Evolutionary conservation across 2,797 vertebrate genomes (phyloP).

Genomic region (Falco peregrinus): DNA sequence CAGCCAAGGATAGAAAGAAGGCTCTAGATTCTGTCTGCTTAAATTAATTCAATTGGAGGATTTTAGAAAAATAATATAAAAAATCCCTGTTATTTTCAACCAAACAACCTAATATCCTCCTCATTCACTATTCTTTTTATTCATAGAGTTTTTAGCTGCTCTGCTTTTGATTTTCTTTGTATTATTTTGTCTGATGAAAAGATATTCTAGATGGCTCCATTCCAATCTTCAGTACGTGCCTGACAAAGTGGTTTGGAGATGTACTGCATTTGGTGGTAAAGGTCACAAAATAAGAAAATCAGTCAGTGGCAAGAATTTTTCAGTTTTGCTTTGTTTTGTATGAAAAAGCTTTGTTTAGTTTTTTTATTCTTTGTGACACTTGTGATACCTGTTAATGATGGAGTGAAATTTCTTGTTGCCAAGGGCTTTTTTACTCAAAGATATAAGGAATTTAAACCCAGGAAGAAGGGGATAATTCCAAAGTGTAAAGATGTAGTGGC

Average conservation of each 20-base stretch:
- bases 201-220: neutral
- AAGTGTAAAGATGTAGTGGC: neutral
- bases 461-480: neutral
- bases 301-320: neutral
- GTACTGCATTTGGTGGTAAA: conserved; percentile 21
- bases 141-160: neutral
- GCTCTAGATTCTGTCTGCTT: neutral
- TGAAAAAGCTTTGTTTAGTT: neutral
- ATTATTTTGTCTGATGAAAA: neutral
- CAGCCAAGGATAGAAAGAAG: neutral
- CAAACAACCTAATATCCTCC: neutral
- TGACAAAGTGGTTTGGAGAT: conserved; percentile 21
- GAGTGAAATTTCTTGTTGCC: conserved; percentile 9
- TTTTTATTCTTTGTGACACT: neutral
- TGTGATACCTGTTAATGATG: conserved; percentile 17
- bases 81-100: neutral
- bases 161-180: neutral
- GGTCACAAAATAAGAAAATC: neutral
- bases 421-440: neutral
- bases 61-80: neutral
- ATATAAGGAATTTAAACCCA: neutral
- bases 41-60: neutral
- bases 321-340: neutral
- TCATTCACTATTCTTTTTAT: neutral
- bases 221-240: neutral